These are phyloP conservation scores for Daphoenositta chrysoptera DNA, from an alignment of 2,113 vertebrate genomes.

Conservation along the genomic window DNA sequence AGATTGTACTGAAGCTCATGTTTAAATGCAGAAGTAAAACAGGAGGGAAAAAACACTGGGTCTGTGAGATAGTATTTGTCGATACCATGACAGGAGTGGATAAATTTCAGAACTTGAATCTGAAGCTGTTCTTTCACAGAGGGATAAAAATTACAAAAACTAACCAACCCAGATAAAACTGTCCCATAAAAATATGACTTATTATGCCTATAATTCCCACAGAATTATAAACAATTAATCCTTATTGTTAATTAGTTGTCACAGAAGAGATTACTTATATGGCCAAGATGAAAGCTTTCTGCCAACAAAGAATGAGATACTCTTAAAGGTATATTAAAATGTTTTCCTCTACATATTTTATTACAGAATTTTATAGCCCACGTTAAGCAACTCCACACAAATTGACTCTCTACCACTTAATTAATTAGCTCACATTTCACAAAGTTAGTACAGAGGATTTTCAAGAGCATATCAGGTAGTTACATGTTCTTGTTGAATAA, in stretches of 20 bases:
- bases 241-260: neutral
- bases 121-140: neutral
- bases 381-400: neutral
- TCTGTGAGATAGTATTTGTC: neutral
- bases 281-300: neutral
- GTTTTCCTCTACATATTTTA: neutral
- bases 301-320: neutral
- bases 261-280: neutral
- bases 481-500: neutral
- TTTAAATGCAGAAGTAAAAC: neutral
- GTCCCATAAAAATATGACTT: neutral
- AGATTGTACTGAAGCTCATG: neutral
- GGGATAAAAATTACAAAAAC: neutral
- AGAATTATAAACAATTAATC: neutral
- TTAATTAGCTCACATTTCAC: neutral
- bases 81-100: rapidly evolving
- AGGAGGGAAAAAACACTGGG: neutral
- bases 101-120: neutral
- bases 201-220: neutral
- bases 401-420: neutral
- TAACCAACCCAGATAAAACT: neutral
- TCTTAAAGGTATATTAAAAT: neutral
- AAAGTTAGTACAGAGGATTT: neutral
- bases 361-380: neutral
- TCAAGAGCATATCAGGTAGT: neutral